Percentiles rank a stretch among this genome's conserved stretches.
Evolutionary conservation across 2,113 vertebrate species (phyloP).

Genomic region (Cichladusa arquata): DNA sequence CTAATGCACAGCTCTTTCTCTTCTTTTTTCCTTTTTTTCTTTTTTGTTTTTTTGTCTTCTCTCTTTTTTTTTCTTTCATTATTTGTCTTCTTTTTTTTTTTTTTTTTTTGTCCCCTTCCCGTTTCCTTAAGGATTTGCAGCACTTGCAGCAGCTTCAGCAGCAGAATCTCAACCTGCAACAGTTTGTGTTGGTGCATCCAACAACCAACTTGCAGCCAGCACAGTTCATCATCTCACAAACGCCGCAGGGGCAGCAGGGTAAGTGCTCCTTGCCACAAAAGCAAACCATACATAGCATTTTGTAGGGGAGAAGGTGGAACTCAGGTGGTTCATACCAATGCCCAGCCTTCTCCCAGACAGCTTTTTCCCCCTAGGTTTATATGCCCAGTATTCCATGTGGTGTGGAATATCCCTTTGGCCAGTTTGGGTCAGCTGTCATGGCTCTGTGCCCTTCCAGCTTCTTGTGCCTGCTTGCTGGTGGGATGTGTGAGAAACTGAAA

Average conservation of each 20-base stretch:
- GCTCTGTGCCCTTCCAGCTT: background rate
- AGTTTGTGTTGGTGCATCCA: slow-evolving; percentile 97
- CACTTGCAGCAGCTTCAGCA: slow-evolving; percentile 91
- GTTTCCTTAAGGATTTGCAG: slow-evolving; percentile 78
- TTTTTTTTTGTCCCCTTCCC: background rate
- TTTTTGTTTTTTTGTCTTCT: background rate
- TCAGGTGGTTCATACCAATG: background rate
- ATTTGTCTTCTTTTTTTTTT: background rate
- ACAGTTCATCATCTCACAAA: slow-evolving; percentile 99
- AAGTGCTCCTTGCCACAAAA: slow-evolving; percentile 40
- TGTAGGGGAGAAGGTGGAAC: background rate
- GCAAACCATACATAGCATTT: background rate
- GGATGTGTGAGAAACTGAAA: background rate
- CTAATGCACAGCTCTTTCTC: slow-evolving; percentile 44
- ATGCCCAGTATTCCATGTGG: background rate
- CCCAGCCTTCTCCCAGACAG: background rate
- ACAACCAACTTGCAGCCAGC: slow-evolving; percentile 90
- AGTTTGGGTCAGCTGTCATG: background rate
- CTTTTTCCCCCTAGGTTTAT: background rate
- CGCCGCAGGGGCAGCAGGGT: slow-evolving; percentile 95
- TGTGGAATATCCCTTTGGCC: background rate
- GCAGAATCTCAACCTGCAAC: slow-evolving; percentile 95
- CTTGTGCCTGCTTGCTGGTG: background rate
- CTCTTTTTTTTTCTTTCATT: fast-evolving
- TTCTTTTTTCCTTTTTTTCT: background rate